Evolutionary conservation across 2,113 vertebrate species (phyloP).

Genomic region (Edolisoma coerulescens): DNA sequence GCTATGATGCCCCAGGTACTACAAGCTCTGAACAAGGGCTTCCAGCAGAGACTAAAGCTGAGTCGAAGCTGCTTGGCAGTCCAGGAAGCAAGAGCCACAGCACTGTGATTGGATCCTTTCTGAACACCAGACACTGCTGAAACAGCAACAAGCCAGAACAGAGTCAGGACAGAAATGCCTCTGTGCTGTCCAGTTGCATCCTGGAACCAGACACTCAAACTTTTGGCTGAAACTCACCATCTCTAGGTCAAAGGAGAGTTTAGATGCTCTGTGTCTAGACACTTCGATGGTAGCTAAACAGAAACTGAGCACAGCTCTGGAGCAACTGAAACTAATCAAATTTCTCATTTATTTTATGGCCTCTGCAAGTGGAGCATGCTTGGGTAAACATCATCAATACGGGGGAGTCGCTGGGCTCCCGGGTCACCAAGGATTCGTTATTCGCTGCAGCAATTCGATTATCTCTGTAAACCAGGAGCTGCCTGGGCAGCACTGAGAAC

Average conservation of each 20-base stretch:
- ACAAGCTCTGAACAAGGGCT: not conserved
- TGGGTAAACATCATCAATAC: conserved; percentile 11
- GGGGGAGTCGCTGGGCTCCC: not conserved
- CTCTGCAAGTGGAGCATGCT: not conserved
- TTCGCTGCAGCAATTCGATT: not conserved
- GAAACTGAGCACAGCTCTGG: not conserved
- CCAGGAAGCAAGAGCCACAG: not conserved
- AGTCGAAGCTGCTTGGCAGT: not conserved
- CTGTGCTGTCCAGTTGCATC: not conserved
- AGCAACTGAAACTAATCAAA: conserved; percentile 12
- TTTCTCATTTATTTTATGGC: conserved; percentile 44
- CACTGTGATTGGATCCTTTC: not conserved
- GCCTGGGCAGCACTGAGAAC: not conserved
- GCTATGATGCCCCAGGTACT: not conserved
- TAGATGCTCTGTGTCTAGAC: not conserved
- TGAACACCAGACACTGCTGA: not conserved
- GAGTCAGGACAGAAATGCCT: not conserved
- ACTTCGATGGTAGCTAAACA: not conserved
- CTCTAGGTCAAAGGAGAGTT: not conserved
- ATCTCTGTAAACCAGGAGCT: not conserved
- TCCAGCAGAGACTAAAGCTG: not conserved
- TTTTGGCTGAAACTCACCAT: not conserved
- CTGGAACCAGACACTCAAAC: not conserved
- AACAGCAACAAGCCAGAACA: not conserved
- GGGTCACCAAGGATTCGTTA: not conserved